These are phyloP conservation scores for Orussus abietinus DNA, from an alignment of 1,140 invertebrate genomes.

Conservation along the genomic window DNA sequence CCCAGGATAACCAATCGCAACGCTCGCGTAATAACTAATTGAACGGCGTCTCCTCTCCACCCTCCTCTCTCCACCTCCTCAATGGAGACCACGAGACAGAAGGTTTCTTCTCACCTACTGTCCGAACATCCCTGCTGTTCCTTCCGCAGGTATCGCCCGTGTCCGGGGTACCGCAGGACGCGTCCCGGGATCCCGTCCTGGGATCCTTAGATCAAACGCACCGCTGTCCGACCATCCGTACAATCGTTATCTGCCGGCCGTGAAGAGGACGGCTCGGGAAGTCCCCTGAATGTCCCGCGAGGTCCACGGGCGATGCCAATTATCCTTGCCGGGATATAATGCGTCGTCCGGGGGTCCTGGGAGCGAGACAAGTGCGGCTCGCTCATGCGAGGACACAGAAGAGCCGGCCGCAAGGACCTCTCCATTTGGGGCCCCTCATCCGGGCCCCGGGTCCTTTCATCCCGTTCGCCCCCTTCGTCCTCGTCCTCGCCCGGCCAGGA, in stretches of 20 bases:
- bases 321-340: conserved; percentile 16
- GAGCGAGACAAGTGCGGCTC: conserved; percentile 23
- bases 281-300: neutral
- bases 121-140: too few relatives aligned
- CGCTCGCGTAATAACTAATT: too few relatives aligned
- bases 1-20: too few relatives aligned
- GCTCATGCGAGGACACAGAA: conserved; percentile 7
- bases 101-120: too few relatives aligned
- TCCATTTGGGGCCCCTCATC: conserved; percentile 25
- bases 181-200: too few relatives aligned
- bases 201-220: conserved; percentile 23
- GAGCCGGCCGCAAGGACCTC: conserved; percentile 10
- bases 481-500: neutral
- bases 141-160: too few relatives aligned
- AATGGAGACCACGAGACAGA: too few relatives aligned
- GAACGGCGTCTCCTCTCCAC: too few relatives aligned
- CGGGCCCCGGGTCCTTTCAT: conserved; percentile 3
- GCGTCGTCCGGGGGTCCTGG: conserved; percentile 12
- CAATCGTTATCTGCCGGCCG: conserved; percentile 37
- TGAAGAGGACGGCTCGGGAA: conserved; percentile 11
- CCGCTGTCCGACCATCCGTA: conserved; percentile 17
- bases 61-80: too few relatives aligned
- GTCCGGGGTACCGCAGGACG: too few relatives aligned
- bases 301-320: conserved; percentile 14
- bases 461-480: neutral